Percentiles rank a stretch among this genome's conserved stretches.
Conservation (phyloP, 2,888 invertebrate species). For the Helobdella robusta region DNA sequence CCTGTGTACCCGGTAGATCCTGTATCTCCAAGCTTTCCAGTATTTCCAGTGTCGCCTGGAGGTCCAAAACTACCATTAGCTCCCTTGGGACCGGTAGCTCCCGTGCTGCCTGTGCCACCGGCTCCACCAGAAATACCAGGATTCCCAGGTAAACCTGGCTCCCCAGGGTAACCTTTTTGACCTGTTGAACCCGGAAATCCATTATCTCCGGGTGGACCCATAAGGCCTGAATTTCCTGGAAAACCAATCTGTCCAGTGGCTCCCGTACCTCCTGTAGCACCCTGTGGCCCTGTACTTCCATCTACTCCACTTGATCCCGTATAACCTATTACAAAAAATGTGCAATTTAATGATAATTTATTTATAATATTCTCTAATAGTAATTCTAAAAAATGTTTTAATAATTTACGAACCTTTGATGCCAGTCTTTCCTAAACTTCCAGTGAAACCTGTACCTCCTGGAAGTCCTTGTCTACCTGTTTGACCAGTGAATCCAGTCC, state of each 20-base stretch:
- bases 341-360: too few species aligned
- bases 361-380: too few species aligned
- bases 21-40: background rate
- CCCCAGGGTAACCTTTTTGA: background rate
- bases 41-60: background rate
- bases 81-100: constrained; percentile 7
- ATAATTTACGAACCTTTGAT: background rate
- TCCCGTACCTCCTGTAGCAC: constrained; percentile 10
- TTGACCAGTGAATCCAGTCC: constrained; percentile 11
- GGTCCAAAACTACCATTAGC: background rate
- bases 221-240: constrained; percentile 9
- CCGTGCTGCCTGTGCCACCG: background rate
- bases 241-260: background rate
- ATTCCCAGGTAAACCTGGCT: background rate
- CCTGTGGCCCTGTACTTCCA: constrained; percentile 8
- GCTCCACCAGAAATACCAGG: constrained; percentile 14
- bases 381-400: background rate
- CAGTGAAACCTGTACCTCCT: constrained; percentile 6
- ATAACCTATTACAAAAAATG: too few species aligned
- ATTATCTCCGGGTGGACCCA: constrained; percentile 11
- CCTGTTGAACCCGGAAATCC: constrained; percentile 21
- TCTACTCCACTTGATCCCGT: background rate
- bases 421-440: constrained; percentile 19
- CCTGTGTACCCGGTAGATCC: background rate
- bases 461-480: constrained; percentile 2